A percentile compares a stretch with the other conserved stretches of the same genome.
phyloP scores from a whole-genome alignment of 2,888 invertebrate genomes.

The Polydesmus complanatus region DNA sequence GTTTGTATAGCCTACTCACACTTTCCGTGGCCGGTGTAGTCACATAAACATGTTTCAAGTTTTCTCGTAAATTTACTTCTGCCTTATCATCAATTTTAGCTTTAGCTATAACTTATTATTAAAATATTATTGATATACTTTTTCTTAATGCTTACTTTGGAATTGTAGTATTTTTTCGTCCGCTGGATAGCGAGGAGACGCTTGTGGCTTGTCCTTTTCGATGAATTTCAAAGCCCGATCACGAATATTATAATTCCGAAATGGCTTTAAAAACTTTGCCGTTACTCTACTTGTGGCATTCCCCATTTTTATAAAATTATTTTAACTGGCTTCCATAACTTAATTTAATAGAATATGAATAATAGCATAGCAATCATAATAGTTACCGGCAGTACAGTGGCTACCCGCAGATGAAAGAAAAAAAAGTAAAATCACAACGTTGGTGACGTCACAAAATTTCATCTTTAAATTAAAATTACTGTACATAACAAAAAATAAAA shows the following conservation, averaged over 20 bases:
- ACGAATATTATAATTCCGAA: constrained; percentile 1
- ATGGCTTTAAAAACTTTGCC: neutral
- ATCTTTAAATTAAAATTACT: too few relatives aligned
- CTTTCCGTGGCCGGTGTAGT: neutral
- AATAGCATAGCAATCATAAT: too few relatives aligned
- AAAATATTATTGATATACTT: neutral
- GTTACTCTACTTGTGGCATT: neutral
- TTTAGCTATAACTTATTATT: neutral
- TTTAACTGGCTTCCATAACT: too few relatives aligned
- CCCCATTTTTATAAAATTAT: neutral
- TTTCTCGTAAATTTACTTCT: neutral
- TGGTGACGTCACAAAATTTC: too few relatives aligned
- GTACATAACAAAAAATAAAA: too few relatives aligned
- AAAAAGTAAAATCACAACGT: too few relatives aligned
- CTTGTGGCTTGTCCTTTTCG: neutral
- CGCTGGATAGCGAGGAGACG: constrained; percentile 3
- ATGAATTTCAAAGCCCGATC: neutral
- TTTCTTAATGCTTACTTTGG: too few relatives aligned
- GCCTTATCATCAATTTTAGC: neutral
- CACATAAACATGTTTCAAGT: neutral
- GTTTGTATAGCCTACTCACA: neutral
- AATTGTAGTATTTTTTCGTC: too few relatives aligned
- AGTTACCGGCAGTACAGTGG: too few relatives aligned
- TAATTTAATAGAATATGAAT: too few relatives aligned
- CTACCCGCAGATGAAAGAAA: too few relatives aligned